Percentiles rank a stretch among this genome's conserved stretches.
phyloP scores from a whole-genome alignment of 2,888 invertebrate genomes.

The Itoplectis maculator region DNA sequence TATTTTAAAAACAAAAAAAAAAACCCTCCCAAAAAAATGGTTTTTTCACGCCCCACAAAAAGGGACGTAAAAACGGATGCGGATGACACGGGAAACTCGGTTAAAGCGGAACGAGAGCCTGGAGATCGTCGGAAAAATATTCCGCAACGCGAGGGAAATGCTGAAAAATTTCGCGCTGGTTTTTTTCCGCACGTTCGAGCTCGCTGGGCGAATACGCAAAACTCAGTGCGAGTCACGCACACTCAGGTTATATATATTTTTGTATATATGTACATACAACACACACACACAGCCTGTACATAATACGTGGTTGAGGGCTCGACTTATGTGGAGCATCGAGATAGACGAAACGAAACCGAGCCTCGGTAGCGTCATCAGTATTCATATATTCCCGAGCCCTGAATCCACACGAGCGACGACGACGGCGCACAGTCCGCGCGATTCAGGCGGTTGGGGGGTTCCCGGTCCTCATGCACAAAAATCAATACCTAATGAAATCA shows the following conservation, averaged over 20 bases:
- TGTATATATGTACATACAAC: constrained; percentile 20
- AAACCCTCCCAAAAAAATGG: neutral
- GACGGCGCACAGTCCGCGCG: neutral
- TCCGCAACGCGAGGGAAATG: constrained; percentile 29
- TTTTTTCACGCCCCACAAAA: neutral
- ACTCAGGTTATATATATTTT: no score
- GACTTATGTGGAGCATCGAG: constrained; percentile 49
- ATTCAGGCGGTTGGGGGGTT: no score
- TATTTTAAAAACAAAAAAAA: neutral
- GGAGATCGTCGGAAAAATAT: constrained; percentile 7
- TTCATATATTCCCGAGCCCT: constrained; percentile 78
- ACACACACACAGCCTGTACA: constrained; percentile 8
- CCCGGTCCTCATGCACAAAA: constrained; percentile 70
- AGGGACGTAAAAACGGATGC: neutral
- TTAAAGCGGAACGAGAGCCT: constrained; percentile 6
- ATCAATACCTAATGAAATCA: constrained; percentile 82
- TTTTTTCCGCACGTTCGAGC: constrained; percentile 43
- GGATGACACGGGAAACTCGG: constrained; percentile 9
- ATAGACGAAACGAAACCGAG: constrained; percentile 50
- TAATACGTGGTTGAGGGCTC: constrained; percentile 22
- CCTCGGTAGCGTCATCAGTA: constrained; percentile 73
- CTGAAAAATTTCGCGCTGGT: constrained; percentile 13
- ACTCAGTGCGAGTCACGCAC: no score
- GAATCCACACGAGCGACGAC: constrained; percentile 72
- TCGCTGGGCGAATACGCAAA: constrained; percentile 25